Evolutionary conservation across 2,797 vertebrate genomes (phyloP), one percentile per base, ranked within the genome.

Genomic region (Ctenochaetus hawaiiensis): DNA sequence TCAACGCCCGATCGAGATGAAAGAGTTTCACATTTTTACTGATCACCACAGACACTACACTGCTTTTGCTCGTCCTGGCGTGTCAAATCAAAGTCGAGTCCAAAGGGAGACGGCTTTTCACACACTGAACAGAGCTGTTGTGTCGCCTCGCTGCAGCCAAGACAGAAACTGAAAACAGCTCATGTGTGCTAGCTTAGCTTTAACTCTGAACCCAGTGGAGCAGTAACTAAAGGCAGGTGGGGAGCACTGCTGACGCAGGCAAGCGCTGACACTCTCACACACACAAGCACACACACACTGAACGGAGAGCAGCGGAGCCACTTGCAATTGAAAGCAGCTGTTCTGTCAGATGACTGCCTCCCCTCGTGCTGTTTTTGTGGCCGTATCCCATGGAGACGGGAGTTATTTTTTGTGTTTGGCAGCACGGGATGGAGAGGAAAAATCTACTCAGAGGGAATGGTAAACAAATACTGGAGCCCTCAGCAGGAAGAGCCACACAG

Each of bases 271-370:
- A 76, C 85, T 58, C 77, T 2, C 66, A 18, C 65, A 54, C 80
- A 61, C 69, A 71, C 66, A 52, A 47, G 37, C 75, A 64, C 72
- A 68, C 62, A 70, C 74, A 72, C 77, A 78, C 73, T 30, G 59
- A 81, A 83, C 9, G 61, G 59, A 81, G 91, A 85, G 78, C 52
- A 76, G 61, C 22, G 67, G 85, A 92, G 91, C 90, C 86, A 75
- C 70, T 78, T 62, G 84, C 92, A 94, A 95, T 94, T 95, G 93
- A 92, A 95, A 95, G 92, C 95, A 96, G 95, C 95, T 95, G 94
- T 93, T 93, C 83, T 78, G 90, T 88, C 92, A 91, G 89, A 92
- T 85, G 89, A 94, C 87, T 87, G 89, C 90, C 89, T 91, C 89
- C 91, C 85, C 78, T 81, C 49, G 78, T 41, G 72, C 74, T 93